phyloP scores from a whole-genome alignment of 2,113 vertebrate species.

The Misgurnus anguillicaudatus region DNA sequence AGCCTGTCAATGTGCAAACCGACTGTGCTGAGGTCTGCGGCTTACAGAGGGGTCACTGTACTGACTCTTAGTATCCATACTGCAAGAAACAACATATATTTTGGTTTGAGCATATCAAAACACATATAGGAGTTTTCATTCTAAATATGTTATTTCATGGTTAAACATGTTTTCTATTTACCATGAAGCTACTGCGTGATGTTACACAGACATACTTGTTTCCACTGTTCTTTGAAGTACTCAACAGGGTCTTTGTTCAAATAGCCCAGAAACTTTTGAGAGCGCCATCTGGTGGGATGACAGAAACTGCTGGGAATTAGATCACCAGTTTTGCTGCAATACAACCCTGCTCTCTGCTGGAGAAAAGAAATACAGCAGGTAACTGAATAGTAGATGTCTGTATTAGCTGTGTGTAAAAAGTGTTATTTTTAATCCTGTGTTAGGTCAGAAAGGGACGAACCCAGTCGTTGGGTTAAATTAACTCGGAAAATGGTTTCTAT shows the following conservation, averaged over 20 bases:
- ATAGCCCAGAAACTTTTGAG: neutral
- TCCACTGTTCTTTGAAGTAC: slow-evolving; percentile 4
- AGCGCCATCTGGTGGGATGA: slow-evolving; percentile 36
- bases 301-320: neutral
- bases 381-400: neutral
- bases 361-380: neutral
- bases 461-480: too few relatives aligned
- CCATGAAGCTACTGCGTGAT: neutral
- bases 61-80: slow-evolving; percentile 35
- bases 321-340: slow-evolving; percentile 1
- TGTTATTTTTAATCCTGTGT: too few relatives aligned
- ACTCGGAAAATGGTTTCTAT: too few relatives aligned
- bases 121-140: neutral
- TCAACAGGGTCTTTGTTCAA: slow-evolving; percentile 36
- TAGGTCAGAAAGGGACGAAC: too few relatives aligned
- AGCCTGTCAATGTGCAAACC: slow-evolving; percentile 36
- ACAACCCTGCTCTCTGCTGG: slow-evolving; percentile 72
- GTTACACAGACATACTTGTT: slow-evolving; percentile 31
- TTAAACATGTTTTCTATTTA: slow-evolving; percentile 17
- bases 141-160: neutral
- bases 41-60: slow-evolving; percentile 37
- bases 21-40: slow-evolving; percentile 42
- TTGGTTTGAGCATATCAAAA: too few relatives aligned
- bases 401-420: too few relatives aligned
- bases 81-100: neutral